Evolutionary conservation across 2,113 vertebrate genomes (phyloP), one percentile per base, ranked within the genome.

Genomic region (Nettapus auritus): DNA sequence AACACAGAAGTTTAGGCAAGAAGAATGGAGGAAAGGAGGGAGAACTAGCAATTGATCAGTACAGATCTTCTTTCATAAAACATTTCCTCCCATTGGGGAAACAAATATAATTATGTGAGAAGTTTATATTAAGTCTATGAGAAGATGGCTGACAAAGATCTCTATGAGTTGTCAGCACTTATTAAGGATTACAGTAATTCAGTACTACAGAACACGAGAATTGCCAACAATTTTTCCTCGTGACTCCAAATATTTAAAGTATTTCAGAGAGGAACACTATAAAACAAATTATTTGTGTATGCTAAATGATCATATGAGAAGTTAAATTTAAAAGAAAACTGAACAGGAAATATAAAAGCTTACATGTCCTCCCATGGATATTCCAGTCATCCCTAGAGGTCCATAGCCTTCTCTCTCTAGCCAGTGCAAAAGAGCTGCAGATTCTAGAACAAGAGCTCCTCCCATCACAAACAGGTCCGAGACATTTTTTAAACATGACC

Each of bases 401-500:
- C 99, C 99, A 96, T 99, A 99, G 59, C 99, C 99, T 98, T 99
- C 99, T 86, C 99, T 98, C 94, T 99, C 99, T 88, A 99, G 98
- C 99, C 99, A 99, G 81, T 98, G 99, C 69, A 99, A 98, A 68
- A 99, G 98, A 71, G 98, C 99, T 9, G 99, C 98, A 3, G 99
- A 99, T 95, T 99, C 99, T 93, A 99, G 97, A 93, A 99, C 98
- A 95, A 99, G 97, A 89, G 99, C 99, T 79, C 98, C 99, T 91
- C 99, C 99, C 99, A 99, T 99, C 96, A 99, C 99, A 97, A 99
- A 99, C 71, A 99, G 98, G 97, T 99, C 99, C 8, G 99, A 99
- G 52, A 99, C 99, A 62, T 99, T 99, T 98, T 99, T 99, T 91
- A 99, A 98, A 98, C 99, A 98, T 95, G 99, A 99, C 50, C 99